A percentile compares a stretch with the other conserved stretches of the same genome.
Evolutionary conservation across 2,888 invertebrate species (phyloP).

Genomic region (Chrysotoxum bicinctum): DNA sequence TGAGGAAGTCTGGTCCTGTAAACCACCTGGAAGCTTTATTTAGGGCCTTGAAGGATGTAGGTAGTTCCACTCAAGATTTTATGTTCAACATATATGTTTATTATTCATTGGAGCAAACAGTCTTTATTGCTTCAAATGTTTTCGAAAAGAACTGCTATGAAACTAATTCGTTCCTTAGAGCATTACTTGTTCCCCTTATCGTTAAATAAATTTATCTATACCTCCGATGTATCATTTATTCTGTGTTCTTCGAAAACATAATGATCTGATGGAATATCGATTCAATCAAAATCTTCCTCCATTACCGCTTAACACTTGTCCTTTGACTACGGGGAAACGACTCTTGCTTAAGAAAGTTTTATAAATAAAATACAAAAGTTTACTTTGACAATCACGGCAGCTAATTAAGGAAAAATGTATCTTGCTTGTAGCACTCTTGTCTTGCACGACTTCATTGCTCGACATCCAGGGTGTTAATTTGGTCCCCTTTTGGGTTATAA

Average conservation of each 20-base stretch:
- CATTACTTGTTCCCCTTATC: neutral
- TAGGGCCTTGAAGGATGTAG: too few species aligned
- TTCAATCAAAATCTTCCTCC: neutral
- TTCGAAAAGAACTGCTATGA: neutral
- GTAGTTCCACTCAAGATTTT: too few species aligned
- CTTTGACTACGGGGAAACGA: too few species aligned
- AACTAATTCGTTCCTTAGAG: neutral
- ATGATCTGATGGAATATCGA: neutral
- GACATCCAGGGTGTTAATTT: neutral
- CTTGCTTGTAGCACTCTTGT: neutral
- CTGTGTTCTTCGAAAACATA: neutral
- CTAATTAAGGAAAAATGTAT: neutral
- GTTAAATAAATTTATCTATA: neutral
- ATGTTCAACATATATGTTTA: too few species aligned
- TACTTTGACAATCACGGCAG: neutral
- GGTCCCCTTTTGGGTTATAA: neutral
- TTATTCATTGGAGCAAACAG: too few species aligned
- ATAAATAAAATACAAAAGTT: neutral
- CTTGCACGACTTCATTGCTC: neutral
- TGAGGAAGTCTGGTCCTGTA: too few species aligned
- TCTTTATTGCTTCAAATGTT: too few species aligned
- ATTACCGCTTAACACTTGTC: neutral
- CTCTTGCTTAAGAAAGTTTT: neutral
- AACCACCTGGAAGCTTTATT: too few species aligned
- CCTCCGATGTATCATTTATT: neutral